Percentiles rank a stretch among this genome's conserved stretches.
Evolutionary conservation across 2,888 invertebrate genomes (phyloP).

Genomic region (Serrognathus titanus): DNA sequence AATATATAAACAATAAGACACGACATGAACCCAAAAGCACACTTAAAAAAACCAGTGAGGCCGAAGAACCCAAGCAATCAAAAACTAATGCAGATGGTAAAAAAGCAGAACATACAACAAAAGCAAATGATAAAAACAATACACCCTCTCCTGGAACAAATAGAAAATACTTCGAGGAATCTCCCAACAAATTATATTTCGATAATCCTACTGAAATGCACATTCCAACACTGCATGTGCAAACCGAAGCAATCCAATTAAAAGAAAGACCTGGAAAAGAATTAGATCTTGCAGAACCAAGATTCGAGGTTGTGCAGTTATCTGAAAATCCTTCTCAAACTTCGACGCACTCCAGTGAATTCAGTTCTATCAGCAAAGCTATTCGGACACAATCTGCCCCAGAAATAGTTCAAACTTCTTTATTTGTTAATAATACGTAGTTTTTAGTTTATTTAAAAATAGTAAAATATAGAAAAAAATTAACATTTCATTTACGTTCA

Average conservation of each 20-base stretch:
- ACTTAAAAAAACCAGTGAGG: background rate
- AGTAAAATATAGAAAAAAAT: too few species aligned
- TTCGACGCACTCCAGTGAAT: constrained; percentile 11
- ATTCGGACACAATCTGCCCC: constrained; percentile 29
- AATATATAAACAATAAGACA: constrained; percentile 24
- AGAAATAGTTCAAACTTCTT: constrained; percentile 27
- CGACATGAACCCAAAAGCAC: background rate
- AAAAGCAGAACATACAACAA: background rate
- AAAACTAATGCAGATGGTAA: background rate
- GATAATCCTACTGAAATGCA: background rate
- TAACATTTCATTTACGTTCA: too few species aligned
- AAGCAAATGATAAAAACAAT: background rate
- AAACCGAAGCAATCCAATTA: background rate
- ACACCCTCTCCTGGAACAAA: background rate
- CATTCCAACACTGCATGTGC: background rate
- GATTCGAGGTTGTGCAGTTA: constrained; percentile 12
- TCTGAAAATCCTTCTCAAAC: constrained; percentile 13
- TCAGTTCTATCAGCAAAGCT: background rate
- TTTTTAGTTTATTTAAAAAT: constrained; percentile 1
- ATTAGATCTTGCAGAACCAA: background rate
- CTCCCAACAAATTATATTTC: background rate
- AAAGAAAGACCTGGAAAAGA: background rate
- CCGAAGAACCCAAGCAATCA: background rate
- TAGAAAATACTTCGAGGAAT: background rate
- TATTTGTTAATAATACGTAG: constrained; percentile 21